Evolutionary conservation across 2,113 vertebrate species (phyloP).

Genomic region (Grus americana): DNA sequence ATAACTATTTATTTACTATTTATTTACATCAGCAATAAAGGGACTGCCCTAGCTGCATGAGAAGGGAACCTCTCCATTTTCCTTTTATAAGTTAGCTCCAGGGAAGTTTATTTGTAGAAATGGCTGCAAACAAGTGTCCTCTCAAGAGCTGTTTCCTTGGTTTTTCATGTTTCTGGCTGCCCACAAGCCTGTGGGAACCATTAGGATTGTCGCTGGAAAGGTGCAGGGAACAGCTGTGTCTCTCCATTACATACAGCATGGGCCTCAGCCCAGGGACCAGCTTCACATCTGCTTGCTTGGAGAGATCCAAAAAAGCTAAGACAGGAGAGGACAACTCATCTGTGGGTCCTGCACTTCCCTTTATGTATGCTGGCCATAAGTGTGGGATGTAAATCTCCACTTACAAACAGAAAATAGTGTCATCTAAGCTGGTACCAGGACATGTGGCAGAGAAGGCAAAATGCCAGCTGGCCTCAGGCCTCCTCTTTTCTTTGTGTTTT

Average conservation of each 20-base stretch:
- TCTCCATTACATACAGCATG: neutral
- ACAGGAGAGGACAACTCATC: neutral
- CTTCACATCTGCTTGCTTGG: constrained; percentile 20
- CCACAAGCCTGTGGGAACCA: constrained; percentile 4
- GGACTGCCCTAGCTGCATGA: neutral
- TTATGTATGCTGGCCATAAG: constrained; percentile 23
- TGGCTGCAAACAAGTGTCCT: constrained; percentile 21
- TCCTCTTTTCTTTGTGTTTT: constrained; percentile 1
- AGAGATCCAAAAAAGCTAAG: neutral
- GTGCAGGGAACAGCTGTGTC: constrained; percentile 25
- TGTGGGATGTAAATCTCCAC: neutral
- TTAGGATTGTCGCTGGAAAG: constrained; percentile 21
- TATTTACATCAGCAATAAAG: constrained; percentile 5
- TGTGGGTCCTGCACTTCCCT: neutral
- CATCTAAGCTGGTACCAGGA: neutral
- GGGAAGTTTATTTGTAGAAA: constrained; percentile 34
- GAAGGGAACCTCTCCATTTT: neutral
- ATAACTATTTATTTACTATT: neutral
- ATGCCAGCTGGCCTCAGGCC: constrained; percentile 13
- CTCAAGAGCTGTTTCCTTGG: neutral
- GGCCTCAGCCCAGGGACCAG: neutral
- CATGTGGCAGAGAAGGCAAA: neutral
- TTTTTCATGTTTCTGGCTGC: constrained; percentile 41
- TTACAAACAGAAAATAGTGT: neutral
- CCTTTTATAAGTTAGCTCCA: neutral